These are phyloP conservation scores for Manis crassicaudata DNA, from an alignment of 2,797 vertebrate species.

Conservation along the genomic window DNA sequence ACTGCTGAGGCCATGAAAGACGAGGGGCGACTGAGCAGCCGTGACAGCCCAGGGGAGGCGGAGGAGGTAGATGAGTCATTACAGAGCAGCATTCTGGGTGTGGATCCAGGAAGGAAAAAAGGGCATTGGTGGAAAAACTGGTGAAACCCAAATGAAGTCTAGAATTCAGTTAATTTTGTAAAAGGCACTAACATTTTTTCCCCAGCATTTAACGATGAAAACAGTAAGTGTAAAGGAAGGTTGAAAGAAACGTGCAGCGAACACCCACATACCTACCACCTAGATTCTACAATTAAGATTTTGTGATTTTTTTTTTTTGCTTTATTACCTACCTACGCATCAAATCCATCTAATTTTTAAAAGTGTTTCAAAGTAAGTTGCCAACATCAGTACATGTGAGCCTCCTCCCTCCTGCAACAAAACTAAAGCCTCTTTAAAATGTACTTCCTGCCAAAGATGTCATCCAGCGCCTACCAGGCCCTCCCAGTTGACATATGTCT, in stretches of 20 bases:
- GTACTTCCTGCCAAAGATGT: neutral
- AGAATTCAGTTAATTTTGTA: neutral
- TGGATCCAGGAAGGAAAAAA: neutral
- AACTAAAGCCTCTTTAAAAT: neutral
- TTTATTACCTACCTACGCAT: neutral
- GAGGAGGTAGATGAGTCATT: neutral
- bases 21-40: neutral
- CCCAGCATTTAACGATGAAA: neutral
- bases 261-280: neutral
- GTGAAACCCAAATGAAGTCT: neutral
- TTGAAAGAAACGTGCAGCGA: neutral
- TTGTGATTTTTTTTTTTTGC: neutral
- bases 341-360: neutral
- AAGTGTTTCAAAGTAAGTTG: neutral
- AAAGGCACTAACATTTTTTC: neutral
- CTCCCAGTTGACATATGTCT: neutral
- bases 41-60: neutral
- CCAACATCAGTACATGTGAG: neutral
- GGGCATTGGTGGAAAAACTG: neutral
- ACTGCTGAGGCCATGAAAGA: neutral
- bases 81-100: neutral
- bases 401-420: neutral
- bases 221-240: neutral
- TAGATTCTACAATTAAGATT: neutral
- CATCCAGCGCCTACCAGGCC: rapidly evolving